Evolutionary conservation across 2,113 vertebrate genomes (phyloP).

Genomic region (Psettodes erumei): DNA sequence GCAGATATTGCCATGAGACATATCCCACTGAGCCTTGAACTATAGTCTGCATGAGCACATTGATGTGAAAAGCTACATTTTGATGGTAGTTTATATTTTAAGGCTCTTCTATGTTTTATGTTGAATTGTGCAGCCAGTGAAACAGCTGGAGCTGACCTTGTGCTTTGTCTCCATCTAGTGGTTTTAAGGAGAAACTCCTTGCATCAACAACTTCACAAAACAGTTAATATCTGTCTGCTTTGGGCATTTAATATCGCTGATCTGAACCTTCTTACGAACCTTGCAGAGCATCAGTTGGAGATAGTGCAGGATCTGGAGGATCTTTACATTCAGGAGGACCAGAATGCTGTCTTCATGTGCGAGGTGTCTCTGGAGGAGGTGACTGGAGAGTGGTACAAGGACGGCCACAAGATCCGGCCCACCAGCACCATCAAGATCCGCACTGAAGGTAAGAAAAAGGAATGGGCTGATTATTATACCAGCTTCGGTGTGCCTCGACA

Average conservation of each 20-base stretch:
- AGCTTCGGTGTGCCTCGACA: background rate
- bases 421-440: conserved; percentile 87
- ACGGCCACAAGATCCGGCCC: conserved; percentile 83
- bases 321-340: conserved; percentile 85
- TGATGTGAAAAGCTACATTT: background rate
- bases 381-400: conserved; percentile 86
- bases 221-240: background rate
- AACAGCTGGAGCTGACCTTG: background rate
- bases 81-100: background rate
- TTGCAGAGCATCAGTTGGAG: conserved; percentile 84
- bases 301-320: conserved; percentile 86
- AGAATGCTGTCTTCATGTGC: conserved; percentile 92
- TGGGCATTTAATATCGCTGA: background rate
- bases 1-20: background rate
- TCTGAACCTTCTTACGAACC: background rate
- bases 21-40: background rate
- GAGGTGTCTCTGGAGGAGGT: conserved; percentile 85
- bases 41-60: background rate
- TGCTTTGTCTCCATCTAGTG: conserved; percentile 33
- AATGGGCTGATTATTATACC: background rate
- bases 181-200: background rate
- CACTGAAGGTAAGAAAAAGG: conserved; percentile 86
- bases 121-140: background rate
- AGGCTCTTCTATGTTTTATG: background rate
- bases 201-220: background rate